Evolutionary conservation across 2,888 invertebrate species (phyloP), one percentile per base, ranked within the genome.

Genomic region (Scaptomyza cyrtandrae): DNA sequence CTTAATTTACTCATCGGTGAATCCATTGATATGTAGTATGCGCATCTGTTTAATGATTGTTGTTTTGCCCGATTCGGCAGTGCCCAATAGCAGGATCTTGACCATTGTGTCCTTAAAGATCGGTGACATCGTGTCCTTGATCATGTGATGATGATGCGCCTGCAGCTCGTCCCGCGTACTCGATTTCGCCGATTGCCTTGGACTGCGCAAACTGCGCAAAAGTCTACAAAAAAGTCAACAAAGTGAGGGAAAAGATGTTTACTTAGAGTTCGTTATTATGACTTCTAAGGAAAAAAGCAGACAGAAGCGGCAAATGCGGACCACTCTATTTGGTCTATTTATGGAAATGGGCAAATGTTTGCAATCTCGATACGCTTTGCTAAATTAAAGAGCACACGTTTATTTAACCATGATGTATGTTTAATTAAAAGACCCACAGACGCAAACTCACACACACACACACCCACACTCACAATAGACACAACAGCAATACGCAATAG

Each of bases 21-120:
- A 97, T 55, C 96, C 97, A 88, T 96, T 95, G 6, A 96, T 95
- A 87, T 97, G 96, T 44, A 97, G 92, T 80, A 97, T 97, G 90
- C 95, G 95, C 97, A 97, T 97, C 91, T 97, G 97, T 88, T 97
- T 97, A 27, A 97, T 95, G 14, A 97, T 95, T 0, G 97, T 97
- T 0, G 97, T 97, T 90, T 97, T 97, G 0, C 97, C 97, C 10
- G 96, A 96, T 88, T 97, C 97, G 0, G 96, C 96, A 0, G 96
- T 95, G 0, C 95, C 95, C 4, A 95, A 90, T 0, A 95, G 89
- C 43, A 95, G 90, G 10, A 95, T 91, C 91, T 95, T 95, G 80
- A 90, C 94, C 89, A 78, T 89, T 49, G 81, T 90, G 44, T 91
- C 91, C 49, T 90, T 78, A 58, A 94, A 94, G 9, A 93, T 90